Conservation (phyloP, 1,140 invertebrate genomes). For the Maniola jurtina region DNA sequence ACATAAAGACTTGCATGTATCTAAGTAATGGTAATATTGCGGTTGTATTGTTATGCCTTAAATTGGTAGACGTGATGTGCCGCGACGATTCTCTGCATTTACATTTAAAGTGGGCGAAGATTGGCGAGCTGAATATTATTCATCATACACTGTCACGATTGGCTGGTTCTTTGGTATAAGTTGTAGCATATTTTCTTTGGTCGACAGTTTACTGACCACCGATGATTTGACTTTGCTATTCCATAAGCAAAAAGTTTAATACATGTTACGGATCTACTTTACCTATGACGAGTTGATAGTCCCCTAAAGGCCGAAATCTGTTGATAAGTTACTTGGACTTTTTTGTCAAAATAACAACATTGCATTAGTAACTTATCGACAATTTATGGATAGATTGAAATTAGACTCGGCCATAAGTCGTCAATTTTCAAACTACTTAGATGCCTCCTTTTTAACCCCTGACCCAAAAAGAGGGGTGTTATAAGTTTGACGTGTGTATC, state of each 20-base stretch:
- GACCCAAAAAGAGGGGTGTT: too few relatives aligned
- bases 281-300: too few relatives aligned
- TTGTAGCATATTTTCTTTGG: background rate
- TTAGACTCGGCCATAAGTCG: too few relatives aligned
- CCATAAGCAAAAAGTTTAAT: background rate
- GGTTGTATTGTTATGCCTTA: slow-evolving; percentile 9
- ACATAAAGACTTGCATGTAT: slow-evolving; percentile 6
- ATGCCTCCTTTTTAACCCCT: too few relatives aligned
- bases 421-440: too few relatives aligned
- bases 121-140: slow-evolving; percentile 3
- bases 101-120: slow-evolving; percentile 14
- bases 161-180: slow-evolving; percentile 1
- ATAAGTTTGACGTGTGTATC: too few relatives aligned
- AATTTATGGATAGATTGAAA: too few relatives aligned
- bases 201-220: background rate
- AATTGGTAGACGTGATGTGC: slow-evolving; percentile 12
- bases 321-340: too few relatives aligned
- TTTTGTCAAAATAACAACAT: too few relatives aligned
- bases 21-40: background rate
- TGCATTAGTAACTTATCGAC: too few relatives aligned
- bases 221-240: background rate
- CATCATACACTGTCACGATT: slow-evolving; percentile 9
- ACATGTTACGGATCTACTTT: background rate
- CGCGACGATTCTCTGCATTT: slow-evolving; percentile 14
- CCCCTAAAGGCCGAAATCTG: too few relatives aligned